Evolutionary conservation across 1,140 invertebrate species (phyloP).

Genomic region (Proctacanthus coquilletti): DNA sequence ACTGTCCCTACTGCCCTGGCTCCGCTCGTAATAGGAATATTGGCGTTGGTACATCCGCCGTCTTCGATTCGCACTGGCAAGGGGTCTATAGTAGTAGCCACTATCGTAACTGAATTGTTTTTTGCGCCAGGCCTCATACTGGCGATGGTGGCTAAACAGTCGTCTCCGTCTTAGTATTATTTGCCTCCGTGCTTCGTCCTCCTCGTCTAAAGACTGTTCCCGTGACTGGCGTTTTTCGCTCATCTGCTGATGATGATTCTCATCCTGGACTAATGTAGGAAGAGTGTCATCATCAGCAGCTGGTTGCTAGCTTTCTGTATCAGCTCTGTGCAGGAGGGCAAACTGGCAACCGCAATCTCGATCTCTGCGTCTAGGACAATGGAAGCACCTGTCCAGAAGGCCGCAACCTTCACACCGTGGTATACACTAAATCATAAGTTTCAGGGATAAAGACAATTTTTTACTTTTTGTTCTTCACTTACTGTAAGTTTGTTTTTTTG

Average conservation of each 20-base stretch:
- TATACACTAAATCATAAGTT: conserved; percentile 25
- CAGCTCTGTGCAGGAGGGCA: conserved; percentile 65
- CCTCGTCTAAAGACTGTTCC: conserved; percentile 21
- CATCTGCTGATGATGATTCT: conserved; percentile 14
- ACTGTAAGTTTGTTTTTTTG: no score
- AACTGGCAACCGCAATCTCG: conserved; percentile 76
- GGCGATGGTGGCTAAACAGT: conserved; percentile 26
- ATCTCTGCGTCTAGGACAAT: conserved; percentile 56
- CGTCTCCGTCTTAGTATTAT: conserved; percentile 23
- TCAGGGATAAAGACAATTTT: no score
- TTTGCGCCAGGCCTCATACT: conserved; percentile 28
- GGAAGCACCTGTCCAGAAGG: conserved; percentile 69
- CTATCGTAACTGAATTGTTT: conserved; percentile 28
- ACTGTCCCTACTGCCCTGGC: conserved; percentile 25
- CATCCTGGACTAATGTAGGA: conserved; percentile 15
- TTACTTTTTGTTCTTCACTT: no score
- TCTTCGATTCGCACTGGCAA: conserved; percentile 17
- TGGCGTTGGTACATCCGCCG: conserved; percentile 24
- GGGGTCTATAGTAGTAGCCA: conserved; percentile 24
- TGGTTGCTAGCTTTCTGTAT: conserved; percentile 40
- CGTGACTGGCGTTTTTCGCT: conserved; percentile 26
- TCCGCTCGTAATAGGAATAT: conserved; percentile 25
- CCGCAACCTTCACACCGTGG: conserved; percentile 53
- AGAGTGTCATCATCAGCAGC: conserved; percentile 18
- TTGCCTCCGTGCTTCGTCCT: conserved; percentile 27